These are phyloP conservation scores for Augiades crinisus DNA, from an alignment of 2,888 invertebrate genomes.

Conservation along the genomic window DNA sequence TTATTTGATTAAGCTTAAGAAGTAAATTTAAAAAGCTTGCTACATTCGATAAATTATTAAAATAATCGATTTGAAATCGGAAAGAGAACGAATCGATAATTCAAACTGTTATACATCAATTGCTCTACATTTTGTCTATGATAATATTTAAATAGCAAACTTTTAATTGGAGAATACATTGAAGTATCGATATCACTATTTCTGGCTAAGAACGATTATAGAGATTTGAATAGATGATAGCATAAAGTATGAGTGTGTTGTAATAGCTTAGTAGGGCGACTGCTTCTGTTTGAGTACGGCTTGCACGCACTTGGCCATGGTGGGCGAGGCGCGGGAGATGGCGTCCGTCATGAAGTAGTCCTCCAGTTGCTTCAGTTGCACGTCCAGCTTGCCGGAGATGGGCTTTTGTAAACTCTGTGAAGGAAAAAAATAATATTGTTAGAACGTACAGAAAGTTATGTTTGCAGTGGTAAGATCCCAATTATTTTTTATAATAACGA, in stretches of 20 bases:
- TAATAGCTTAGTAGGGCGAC: constrained; percentile 53
- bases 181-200: not conserved
- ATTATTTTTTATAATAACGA: no score
- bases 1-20: no score
- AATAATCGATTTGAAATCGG: no score
- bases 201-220: not conserved
- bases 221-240: not conserved
- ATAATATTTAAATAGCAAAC: no score
- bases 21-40: no score
- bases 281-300: constrained; percentile 90
- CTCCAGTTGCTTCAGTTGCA: constrained; percentile 89
- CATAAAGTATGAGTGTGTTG: constrained; percentile 18
- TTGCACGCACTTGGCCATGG: constrained; percentile 99
- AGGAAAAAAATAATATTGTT: not conserved
- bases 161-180: no score
- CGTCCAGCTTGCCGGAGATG: constrained; percentile 82
- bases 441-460: no score
- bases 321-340: constrained; percentile 97
- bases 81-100: no score
- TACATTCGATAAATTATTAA: no score
- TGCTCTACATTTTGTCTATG: no score
- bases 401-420: constrained; percentile 69
- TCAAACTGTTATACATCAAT: no score
- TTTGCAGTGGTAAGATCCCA: no score
- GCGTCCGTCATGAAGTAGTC: constrained; percentile 98